These are phyloP conservation scores for Uria aalge DNA, from an alignment of 2,113 vertebrate genomes.

Conservation along the genomic window DNA sequence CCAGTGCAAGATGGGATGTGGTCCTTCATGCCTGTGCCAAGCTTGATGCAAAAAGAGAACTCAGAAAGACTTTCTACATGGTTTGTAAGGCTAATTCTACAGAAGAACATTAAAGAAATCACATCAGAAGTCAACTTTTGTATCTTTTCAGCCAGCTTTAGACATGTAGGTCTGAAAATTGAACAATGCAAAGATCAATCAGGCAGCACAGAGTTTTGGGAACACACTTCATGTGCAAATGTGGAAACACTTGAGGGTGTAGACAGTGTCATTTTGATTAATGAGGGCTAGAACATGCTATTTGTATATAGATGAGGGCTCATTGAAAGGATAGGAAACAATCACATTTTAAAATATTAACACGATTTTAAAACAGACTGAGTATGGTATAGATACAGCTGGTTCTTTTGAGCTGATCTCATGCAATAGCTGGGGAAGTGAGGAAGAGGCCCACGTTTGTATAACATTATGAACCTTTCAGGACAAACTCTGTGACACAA, in stretches of 20 bases:
- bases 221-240: conserved; percentile 35
- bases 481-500: neutral
- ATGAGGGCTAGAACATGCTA: neutral
- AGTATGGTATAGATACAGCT: neutral
- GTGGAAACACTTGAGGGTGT: neutral
- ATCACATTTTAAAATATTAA: neutral
- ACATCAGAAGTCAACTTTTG: neutral
- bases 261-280: conserved; percentile 44
- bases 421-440: neutral
- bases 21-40: neutral
- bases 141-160: conserved; percentile 17
- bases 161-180: neutral
- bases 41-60: neutral
- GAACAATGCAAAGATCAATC: conserved; percentile 27
- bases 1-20: neutral
- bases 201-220: neutral
- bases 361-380: neutral
- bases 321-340: neutral
- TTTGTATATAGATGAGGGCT: neutral
- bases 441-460: neutral
- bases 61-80: neutral
- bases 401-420: neutral
- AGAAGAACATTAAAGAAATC: neutral
- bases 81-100: neutral
- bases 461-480: neutral